These are phyloP conservation scores for Trachelus iudaicus DNA, from an alignment of 2,888 invertebrate species.

Conservation along the genomic window DNA sequence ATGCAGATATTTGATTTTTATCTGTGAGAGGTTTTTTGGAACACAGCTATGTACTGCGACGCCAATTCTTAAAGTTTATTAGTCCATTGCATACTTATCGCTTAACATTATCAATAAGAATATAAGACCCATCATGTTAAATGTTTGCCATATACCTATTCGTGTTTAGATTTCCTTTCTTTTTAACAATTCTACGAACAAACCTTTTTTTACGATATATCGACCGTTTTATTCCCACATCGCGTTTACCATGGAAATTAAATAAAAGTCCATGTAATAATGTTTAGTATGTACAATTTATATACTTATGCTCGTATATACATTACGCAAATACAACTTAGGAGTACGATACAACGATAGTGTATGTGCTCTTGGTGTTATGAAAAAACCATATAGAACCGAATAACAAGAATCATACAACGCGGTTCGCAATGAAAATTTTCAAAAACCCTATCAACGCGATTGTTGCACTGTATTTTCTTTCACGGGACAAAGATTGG, in stretches of 20 bases:
- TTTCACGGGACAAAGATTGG: not conserved
- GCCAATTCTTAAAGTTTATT: not conserved
- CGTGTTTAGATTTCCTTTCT: not conserved
- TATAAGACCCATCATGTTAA: not conserved
- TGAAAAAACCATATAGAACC: not conserved
- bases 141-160: not conserved
- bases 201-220: not conserved
- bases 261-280: not conserved
- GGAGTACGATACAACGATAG: not conserved
- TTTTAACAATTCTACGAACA: not conserved
- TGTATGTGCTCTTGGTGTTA: not conserved
- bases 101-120: not conserved
- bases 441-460: not conserved
- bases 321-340: constrained; percentile 25
- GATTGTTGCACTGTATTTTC: not conserved
- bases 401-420: not conserved
- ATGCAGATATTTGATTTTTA: not conserved
- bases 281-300: constrained; percentile 27
- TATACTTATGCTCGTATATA: constrained; percentile 26
- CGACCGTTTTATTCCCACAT: not conserved
- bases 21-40: not conserved
- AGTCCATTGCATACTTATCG: not conserved
- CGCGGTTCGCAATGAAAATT: not conserved
- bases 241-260: not conserved
- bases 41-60: too few species aligned